phyloP scores from a whole-genome alignment of 2,113 vertebrate species.

The Phylloscopus trochiloides region DNA sequence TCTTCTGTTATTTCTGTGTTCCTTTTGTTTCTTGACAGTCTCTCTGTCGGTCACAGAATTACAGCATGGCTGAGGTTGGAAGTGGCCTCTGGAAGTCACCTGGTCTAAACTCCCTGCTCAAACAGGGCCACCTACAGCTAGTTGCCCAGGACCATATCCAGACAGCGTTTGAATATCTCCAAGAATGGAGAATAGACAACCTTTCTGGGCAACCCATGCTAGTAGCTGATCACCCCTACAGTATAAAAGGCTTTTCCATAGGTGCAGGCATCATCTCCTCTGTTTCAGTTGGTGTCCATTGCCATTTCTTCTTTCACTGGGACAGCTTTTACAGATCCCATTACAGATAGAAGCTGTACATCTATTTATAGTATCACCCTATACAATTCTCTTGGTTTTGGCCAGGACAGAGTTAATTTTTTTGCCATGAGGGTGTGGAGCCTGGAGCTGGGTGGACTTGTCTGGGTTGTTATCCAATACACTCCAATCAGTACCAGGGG shows the following conservation, averaged over 20 bases:
- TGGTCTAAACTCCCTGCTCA: neutral
- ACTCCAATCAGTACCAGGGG: fast-evolving
- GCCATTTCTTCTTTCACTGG: neutral
- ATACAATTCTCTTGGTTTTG: neutral
- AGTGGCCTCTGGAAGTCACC: neutral
- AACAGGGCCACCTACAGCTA: neutral
- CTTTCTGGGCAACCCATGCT: neutral
- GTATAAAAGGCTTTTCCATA: neutral
- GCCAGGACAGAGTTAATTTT: neutral
- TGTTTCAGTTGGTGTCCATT: neutral
- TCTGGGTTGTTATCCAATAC: neutral
- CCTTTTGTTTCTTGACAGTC: neutral
- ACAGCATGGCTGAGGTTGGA: neutral
- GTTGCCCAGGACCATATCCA: neutral
- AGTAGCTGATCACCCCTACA: neutral
- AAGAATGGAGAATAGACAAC: neutral
- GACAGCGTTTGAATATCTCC: neutral
- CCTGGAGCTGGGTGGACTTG: neutral
- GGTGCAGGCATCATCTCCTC: neutral
- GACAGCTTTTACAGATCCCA: no score
- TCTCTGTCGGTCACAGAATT: neutral
- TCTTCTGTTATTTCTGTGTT: neutral
- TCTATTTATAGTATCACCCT: neutral
- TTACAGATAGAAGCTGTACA: neutral
- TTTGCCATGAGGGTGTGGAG: neutral